Evolutionary conservation across 2,888 invertebrate genomes (phyloP), one percentile per base, ranked within the genome.

Genomic region (Thelaira solivaga): DNA sequence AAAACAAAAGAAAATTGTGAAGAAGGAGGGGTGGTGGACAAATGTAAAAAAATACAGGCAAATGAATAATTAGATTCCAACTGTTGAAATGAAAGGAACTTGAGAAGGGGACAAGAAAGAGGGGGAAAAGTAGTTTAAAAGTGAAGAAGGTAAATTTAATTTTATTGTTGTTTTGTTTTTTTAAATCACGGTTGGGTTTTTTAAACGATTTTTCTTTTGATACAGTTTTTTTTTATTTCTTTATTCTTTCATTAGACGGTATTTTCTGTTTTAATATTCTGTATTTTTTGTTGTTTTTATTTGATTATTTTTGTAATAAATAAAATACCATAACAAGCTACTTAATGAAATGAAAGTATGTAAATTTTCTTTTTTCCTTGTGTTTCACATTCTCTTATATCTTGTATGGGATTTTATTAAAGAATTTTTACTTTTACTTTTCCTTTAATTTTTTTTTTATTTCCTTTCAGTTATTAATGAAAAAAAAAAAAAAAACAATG

Each of bases 11-110:
- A 53, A 53, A 51, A 13, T 39, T 0, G 13, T 4, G 0, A 16
- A 45, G 11, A 1, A 16, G 31, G 20, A 45, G 20, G 51, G 41
- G 20, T 45, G 41, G 62, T 45, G 61, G 67, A 49, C 31, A 69
- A 69, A 26, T 65, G 67, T 43, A 68, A 77, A 55, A 31, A 51
- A 62, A 29, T 80, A 82, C 85, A 86, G 84, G 82, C 85, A 84
- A 83, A 86, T 87, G 87, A 86, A 86, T 86, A 86, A 86, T 86
- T 86, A 86, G 87, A 86, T 86, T 86, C 84, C 75, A 71, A 78
- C 78, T 74, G 74, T 74, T 74, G 74, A 78, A 78, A 74, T 69
- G 39, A 45, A 39, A 55, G 20, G 31, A 20, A 45, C 39, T 39
- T 39, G 10, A 13, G 26, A 20, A 0, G n/a, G 13, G 51, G 39